These are phyloP conservation scores for Syngnathus acus DNA, from an alignment of 2,797 vertebrate genomes.

Conservation along the genomic window DNA sequence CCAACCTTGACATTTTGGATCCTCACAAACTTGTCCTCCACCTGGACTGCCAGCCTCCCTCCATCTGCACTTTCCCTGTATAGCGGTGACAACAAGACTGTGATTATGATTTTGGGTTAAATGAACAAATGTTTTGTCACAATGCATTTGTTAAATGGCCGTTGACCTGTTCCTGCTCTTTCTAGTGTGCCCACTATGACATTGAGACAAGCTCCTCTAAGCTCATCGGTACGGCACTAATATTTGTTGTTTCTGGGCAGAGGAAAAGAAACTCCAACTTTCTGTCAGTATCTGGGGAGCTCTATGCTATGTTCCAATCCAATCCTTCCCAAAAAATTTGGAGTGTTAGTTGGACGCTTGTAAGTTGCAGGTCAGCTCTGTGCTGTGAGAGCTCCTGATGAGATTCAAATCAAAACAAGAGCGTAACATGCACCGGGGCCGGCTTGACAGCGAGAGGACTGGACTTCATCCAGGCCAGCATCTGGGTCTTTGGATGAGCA, in stretches of 20 bases:
- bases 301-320: too few species aligned
- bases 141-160: too few species aligned
- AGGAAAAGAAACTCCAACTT: too few species aligned
- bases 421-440: too few species aligned
- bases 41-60: constrained; percentile 80
- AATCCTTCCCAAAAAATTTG: too few species aligned
- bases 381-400: constrained; percentile 10
- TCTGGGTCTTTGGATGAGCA: constrained; percentile 5
- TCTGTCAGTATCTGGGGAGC: too few species aligned
- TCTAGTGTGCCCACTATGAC: too few species aligned
- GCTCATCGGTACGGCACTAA: too few species aligned
- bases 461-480: neutral
- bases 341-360: neutral
- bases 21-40: constrained; percentile 84
- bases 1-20: constrained; percentile 88
- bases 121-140: too few species aligned
- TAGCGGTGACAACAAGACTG: neutral
- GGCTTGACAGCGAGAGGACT: neutral
- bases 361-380: neutral
- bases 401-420: constrained; percentile 42
- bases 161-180: too few species aligned
- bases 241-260: too few species aligned
- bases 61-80: constrained; percentile 83
- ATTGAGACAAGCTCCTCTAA: neutral
- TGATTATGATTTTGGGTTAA: too few species aligned